Evolutionary conservation across 2,113 vertebrate species (phyloP), one percentile per base, ranked within the genome.

Genomic region (Bagarius yarrelli): DNA sequence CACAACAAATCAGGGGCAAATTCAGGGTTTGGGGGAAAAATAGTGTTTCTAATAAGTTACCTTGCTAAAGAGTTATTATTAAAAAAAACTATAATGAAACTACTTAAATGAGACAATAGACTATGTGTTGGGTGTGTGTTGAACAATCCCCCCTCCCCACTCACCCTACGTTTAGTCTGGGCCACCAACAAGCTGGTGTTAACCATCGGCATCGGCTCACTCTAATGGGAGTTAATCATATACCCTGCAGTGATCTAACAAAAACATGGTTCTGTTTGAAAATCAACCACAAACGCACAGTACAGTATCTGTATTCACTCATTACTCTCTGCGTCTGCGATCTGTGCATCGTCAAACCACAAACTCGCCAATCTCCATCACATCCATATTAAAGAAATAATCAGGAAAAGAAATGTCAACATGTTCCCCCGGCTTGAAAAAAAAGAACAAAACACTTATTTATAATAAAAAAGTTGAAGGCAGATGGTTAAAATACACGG

Each of bases 211-310:
- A 30, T 83, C 61, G 87, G 85, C 88, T 86, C 88, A 89, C 87
- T 87, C 90, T 91, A 88, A 90, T 91, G 88, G 90, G 91, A 91
- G 93, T 93, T 92, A 94, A 94, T 94, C 89, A 94, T 93, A 91
- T 88, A 92, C 91, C 91, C 89, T 87, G 83, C 89, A 90, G 89
- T 88, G 88, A 87, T 70, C 66, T 83, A 57, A 89, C 89, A 89
- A 93, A 93, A 91, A 87, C 91, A 90, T 50, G 21, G 64, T 57
- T 83, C 67, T 85, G 66, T 83, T 91, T 88, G 90, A 91, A 93
- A 91, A 88, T 88, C 88, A 84, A 88, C 89, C 89, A 90, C 87
- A 72, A 34, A 52, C 8, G 27, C 53, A 75, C 89, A 94, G 90
- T 90, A 86, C 92, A 94, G 94, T 94, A 91, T 92, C 89, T 92